These are phyloP conservation scores for Pedicia rivosa DNA, from an alignment of 2,888 invertebrate genomes.

Conservation along the genomic window DNA sequence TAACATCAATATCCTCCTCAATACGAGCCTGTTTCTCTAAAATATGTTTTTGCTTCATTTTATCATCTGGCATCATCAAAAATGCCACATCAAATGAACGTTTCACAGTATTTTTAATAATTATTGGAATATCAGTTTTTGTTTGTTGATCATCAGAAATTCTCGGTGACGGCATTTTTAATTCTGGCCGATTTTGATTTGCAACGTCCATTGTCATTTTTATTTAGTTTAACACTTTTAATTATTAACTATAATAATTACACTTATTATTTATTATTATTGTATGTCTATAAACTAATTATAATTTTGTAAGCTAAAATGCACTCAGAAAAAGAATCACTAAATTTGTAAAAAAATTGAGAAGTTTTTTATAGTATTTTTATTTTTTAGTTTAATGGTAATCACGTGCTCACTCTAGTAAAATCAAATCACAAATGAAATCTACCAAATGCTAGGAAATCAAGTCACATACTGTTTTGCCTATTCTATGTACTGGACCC, in stretches of 20 bases:
- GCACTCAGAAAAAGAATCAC: too few relatives aligned
- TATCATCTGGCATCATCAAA: constrained; percentile 74
- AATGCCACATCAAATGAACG: constrained; percentile 84
- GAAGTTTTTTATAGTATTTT: too few relatives aligned
- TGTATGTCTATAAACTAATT: too few relatives aligned
- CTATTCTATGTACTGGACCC: constrained; percentile 5
- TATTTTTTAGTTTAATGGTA: too few relatives aligned
- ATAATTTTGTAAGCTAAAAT: too few relatives aligned
- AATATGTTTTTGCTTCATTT: constrained; percentile 48
- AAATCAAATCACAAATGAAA: too few relatives aligned
- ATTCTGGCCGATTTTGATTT: constrained; percentile 27
- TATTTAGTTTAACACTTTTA: too few relatives aligned
- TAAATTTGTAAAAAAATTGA: too few relatives aligned
- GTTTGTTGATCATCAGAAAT: constrained; percentile 18
- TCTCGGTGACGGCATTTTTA: constrained; percentile 31
- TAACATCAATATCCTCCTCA: constrained; percentile 31
- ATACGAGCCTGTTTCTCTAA: constrained; percentile 29
- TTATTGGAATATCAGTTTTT: constrained; percentile 9
- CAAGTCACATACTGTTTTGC: constrained; percentile 1
- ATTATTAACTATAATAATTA: too few relatives aligned
- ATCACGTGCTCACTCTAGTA: too few relatives aligned
- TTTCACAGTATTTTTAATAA: constrained; percentile 39
- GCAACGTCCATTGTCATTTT: constrained; percentile 50
- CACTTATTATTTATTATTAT: too few relatives aligned
- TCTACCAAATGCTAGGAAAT: too few relatives aligned